Base-by-base conservation (phyloP, 2,113 vertebrate species). In the Heterochromis multidens region DNA sequence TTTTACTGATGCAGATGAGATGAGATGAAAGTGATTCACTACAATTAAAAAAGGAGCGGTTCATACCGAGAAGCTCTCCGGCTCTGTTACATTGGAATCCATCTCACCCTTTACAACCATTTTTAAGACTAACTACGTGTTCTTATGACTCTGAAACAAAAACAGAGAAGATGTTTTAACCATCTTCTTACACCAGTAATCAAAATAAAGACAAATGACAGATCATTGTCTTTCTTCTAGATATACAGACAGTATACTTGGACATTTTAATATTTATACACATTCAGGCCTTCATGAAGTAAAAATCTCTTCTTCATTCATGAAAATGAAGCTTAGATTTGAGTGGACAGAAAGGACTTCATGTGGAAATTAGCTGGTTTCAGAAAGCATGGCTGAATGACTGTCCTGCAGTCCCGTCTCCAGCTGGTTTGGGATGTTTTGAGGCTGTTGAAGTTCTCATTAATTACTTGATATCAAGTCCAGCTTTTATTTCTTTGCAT, bases 11-110 rank as follows among this genome's bases (percentile, higher is more conserved):
- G 81, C 25, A 43, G 70, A 88, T 88, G 87, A 79, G 82, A 85
- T 90, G 84, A 13, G 54, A 82, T 89, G 85, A 40, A 85, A 31
- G 40, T 46, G 40, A 70, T 40, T 70, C 23, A 1, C 0, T 70
- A 49, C 65, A 46, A 27, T 49, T 0, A 19, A 54, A 21, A 56
- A 79, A 65, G 25, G 11, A 82, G 23, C 8, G 1, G 79, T 84
- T 93, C 92, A 65, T 94, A 94, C 94, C 93, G 87, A 86, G 16
- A 88, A 54, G 60, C 82, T 88, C 84, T 89, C 86, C 86, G 59
- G 46, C 83, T 92, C 82, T 9, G 90, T 93, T 67, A 87, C 65
- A 86, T 82, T 90, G 87, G 91, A 49, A 3, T 94, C 92, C 93
- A 91, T 88, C 88, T 90, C 88, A 90, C 57, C 86, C 16, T 62